phyloP scores from a whole-genome alignment of 2,888 invertebrate genomes.

The Salpingus planirostris region DNA sequence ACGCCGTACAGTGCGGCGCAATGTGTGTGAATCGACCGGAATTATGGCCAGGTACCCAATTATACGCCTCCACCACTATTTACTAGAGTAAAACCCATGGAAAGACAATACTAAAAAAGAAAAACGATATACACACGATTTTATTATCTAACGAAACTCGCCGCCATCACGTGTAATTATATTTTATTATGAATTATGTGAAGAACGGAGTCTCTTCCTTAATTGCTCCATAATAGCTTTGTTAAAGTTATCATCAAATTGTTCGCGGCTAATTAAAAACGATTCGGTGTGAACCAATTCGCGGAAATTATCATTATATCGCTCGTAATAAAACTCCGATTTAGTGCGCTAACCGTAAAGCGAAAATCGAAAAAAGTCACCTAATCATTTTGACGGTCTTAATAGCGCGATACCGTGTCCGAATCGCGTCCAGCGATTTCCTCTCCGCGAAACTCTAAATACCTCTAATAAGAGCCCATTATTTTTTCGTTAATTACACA shows the following conservation, averaged over 20 bases:
- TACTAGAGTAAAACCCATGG: slow-evolving; percentile 18
- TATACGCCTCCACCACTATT: too few species aligned
- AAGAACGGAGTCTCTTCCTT: slow-evolving; percentile 19
- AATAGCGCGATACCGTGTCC: slow-evolving; percentile 29
- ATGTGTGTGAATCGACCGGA: slow-evolving; percentile 21
- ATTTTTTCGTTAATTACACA: slow-evolving; percentile 14
- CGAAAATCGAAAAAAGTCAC: too few species aligned
- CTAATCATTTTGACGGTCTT: too few species aligned
- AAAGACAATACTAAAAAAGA: slow-evolving; percentile 14
- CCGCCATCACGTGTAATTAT: slow-evolving; percentile 13
- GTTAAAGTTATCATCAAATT: slow-evolving; percentile 23
- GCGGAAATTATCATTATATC: slow-evolving; percentile 15
- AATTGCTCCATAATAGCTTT: slow-evolving; percentile 19
- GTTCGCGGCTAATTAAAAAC: slow-evolving; percentile 21
- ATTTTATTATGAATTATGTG: slow-evolving; percentile 18
- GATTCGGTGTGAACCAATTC: slow-evolving; percentile 23
- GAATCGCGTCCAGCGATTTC: too few species aligned
- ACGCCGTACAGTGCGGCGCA: too few species aligned
- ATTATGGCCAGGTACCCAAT: too few species aligned
- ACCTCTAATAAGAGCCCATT: slow-evolving; percentile 22
- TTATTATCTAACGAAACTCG: too few species aligned
- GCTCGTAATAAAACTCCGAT: too few species aligned
- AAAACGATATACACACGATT: too few species aligned
- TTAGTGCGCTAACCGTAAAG: too few species aligned
- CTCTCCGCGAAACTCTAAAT: too few species aligned